Evolutionary conservation across 2,113 vertebrate genomes (phyloP).

Genomic region (Brachionichthys hirsutus): DNA sequence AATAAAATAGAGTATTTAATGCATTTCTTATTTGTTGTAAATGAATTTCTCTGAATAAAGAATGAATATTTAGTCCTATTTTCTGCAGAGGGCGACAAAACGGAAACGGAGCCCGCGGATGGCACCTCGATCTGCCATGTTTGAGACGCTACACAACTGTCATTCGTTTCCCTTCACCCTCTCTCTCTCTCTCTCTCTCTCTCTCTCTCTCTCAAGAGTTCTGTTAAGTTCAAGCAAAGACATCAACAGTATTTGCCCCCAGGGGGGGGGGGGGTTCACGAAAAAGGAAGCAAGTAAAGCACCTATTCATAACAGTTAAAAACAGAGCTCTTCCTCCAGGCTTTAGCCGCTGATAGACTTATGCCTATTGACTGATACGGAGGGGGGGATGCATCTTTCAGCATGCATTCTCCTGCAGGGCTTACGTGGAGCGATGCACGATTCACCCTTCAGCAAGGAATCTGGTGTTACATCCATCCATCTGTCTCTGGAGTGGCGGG

Average conservation of each 20-base stretch:
- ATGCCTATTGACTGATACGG: constrained; percentile 71
- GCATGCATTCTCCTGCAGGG: constrained; percentile 62
- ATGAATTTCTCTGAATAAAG: too few species aligned
- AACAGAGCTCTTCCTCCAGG: constrained; percentile 65
- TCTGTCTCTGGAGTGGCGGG: constrained; percentile 51
- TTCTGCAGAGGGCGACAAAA: too few species aligned
- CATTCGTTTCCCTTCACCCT: neutral
- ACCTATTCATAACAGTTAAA: constrained; percentile 75
- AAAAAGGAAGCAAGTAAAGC: constrained; percentile 70
- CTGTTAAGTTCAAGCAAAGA: constrained; percentile 37
- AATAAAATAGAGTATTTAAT: too few species aligned
- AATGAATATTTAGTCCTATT: too few species aligned
- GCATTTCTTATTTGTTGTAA: too few species aligned
- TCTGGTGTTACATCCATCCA: constrained; percentile 47
- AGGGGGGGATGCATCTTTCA: constrained; percentile 77
- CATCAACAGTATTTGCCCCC: constrained; percentile 38
- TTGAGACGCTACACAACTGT: neutral
- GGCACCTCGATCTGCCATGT: neutral
- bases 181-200: constrained; percentile 15
- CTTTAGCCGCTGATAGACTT: constrained; percentile 73
- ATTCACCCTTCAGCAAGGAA: constrained; percentile 59
- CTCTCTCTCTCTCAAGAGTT: constrained; percentile 13
- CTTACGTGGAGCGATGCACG: constrained; percentile 63
- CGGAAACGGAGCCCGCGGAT: neutral
- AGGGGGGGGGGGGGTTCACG: constrained; percentile 45